A percentile compares a stretch with the other conserved stretches of the same genome.
Conservation (phyloP, 2,797 vertebrate genomes). For the Clarias laeviceps region DNA sequence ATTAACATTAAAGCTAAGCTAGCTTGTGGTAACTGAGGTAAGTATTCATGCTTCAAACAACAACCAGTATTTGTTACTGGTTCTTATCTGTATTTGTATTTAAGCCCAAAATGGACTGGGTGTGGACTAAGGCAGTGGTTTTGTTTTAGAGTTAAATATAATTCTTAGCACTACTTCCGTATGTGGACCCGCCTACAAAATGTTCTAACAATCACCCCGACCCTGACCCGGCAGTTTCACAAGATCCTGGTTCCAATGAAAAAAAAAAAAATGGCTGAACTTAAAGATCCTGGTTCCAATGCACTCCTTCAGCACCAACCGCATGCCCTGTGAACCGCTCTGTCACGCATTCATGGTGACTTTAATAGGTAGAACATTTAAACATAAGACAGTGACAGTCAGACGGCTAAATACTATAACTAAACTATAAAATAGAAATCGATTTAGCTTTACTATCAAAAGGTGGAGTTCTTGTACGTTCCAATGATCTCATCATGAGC, state of each 20-base stretch:
- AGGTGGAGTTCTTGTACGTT: neutral
- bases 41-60: too few species aligned
- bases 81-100: too few species aligned
- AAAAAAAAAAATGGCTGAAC: too few species aligned
- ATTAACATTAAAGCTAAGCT: too few species aligned
- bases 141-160: neutral
- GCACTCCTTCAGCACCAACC: neutral
- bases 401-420: too few species aligned
- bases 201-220: neutral
- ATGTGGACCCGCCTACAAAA: neutral
- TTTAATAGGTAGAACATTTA: neutral
- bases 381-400: too few species aligned
- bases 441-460: neutral
- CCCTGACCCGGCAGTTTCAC: neutral
- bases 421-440: neutral
- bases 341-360: neutral
- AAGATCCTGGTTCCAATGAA: neutral
- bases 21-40: too few species aligned
- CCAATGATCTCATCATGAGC: too few species aligned
- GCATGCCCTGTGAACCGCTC: neutral
- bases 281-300: neutral
- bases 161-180: neutral
- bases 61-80: too few species aligned
- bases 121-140: neutral
- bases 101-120: neutral